Evolutionary conservation across 2,888 invertebrate genomes (phyloP).

Genomic region (Melanchra persicariae): DNA sequence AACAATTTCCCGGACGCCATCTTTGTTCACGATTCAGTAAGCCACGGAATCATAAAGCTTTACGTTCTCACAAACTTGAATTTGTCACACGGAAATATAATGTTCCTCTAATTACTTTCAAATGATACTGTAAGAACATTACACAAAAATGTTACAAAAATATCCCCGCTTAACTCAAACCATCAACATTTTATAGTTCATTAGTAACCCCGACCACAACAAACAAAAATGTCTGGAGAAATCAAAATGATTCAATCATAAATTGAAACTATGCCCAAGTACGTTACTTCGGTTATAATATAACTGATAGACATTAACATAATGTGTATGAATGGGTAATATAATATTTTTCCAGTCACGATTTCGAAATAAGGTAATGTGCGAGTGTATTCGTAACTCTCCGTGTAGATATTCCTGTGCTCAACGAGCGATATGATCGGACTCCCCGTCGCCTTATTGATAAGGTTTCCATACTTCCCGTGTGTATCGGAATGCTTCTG

Average conservation of each 20-base stretch:
- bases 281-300: constrained; percentile 57
- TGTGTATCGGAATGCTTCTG: constrained; percentile 87
- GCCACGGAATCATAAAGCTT: constrained; percentile 70
- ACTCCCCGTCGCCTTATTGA: constrained; percentile 89
- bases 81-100: constrained; percentile 58
- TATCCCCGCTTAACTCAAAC: constrained; percentile 13
- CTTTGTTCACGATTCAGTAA: constrained; percentile 81
- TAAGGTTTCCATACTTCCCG: constrained; percentile 89
- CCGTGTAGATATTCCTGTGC: constrained; percentile 81
- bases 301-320: constrained; percentile 70
- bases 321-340: constrained; percentile 71
- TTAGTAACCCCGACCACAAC: constrained; percentile 43
- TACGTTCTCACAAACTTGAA: constrained; percentile 58
- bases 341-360: constrained; percentile 78
- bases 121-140: constrained; percentile 25
- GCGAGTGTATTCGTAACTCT: constrained; percentile 80
- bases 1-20: constrained; percentile 83
- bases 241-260: constrained; percentile 67
- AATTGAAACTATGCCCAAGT: constrained; percentile 64
- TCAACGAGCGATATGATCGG: constrained; percentile 86
- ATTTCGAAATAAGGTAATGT: constrained; percentile 82
- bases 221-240: constrained; percentile 49
- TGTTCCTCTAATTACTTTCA: constrained; percentile 43
- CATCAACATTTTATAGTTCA: constrained; percentile 51
- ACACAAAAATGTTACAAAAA: constrained; percentile 17